Base-by-base conservation (phyloP, 2,888 invertebrate species). In the Pycnomerus fuliginosus region DNA sequence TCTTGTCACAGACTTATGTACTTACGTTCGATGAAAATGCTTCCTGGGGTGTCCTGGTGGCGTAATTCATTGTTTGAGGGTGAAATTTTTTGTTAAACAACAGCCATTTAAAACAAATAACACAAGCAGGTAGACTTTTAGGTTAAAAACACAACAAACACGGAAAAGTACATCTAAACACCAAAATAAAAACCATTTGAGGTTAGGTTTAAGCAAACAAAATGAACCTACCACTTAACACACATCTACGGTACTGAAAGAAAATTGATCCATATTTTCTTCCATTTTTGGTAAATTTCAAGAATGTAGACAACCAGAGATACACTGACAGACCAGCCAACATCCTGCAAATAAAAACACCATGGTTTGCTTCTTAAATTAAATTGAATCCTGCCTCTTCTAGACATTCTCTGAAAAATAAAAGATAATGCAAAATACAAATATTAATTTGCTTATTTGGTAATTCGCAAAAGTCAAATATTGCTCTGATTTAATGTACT, bases 171-270 rank as follows among this genome's bases (percentile, higher is more conserved):
- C 48, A 47, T 52, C 31, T 53, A 52, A 53, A 50, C 51, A 55
- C 51, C 40, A 41, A 50, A 56, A 51, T 48, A 42, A 54, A 59
- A 55, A 56, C 31, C 29, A 40, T 43, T 61, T 58, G 55, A 64
- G 63, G 63, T 64, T 64, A 64, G 57, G 50, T 52, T 48, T 55
- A 56, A 54, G 57, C 52, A 50, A 32, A 16, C 23, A 48, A 61
- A 62, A 55, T 50, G 56, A 62, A 62, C 66, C 66, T 67, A 65
- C 66, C 64, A 60, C 61, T 61, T 56, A 56, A 61, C 58, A 62
- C 56, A 58, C 62, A 58, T 52, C 58, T 53, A 56, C 55, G 55
- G 58, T 59, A 65, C 65, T 65, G 61, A 62, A 61, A 55, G 36
- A 53, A 59, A n/a, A n/a, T n/a, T n/a, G n/a, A 60, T 58, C 58